Evolutionary conservation across 35 echinoderm and acorn worm species (phyloP).

Genomic region (Stichopus chloronotus): DNA sequence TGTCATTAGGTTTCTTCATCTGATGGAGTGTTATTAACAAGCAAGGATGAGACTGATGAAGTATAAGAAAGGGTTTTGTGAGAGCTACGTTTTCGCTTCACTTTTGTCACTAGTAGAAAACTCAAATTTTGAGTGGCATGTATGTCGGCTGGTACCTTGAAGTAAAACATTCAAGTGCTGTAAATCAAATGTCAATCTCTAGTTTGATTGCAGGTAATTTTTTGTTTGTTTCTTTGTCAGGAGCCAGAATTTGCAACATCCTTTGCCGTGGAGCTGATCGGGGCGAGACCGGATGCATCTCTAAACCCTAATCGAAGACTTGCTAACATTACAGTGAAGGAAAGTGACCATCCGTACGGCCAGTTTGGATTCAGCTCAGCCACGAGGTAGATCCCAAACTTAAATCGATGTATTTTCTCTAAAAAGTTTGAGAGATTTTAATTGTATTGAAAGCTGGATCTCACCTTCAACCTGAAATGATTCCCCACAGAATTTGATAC

Average conservation of each 20-base stretch:
- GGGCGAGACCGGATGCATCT: constrained; percentile 75
- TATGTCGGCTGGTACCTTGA: not conserved
- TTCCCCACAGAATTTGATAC: too few relatives aligned
- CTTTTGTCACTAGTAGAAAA: not conserved
- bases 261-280: constrained; percentile 78
- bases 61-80: not conserved
- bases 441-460: too few relatives aligned
- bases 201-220: not conserved
- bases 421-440: too few relatives aligned
- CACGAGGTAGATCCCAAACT: constrained; percentile 61
- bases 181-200: not conserved
- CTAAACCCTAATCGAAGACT: constrained; percentile 46
- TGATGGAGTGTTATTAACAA: too few relatives aligned
- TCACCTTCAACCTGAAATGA: too few relatives aligned
- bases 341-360: constrained; percentile 95
- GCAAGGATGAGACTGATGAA: too few relatives aligned
- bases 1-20: too few relatives aligned
- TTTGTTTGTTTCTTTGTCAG: constrained; percentile 33
- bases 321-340: constrained; percentile 88
- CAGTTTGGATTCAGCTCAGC: constrained; percentile 69
- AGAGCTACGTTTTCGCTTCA: not conserved
- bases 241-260: constrained; percentile 90
- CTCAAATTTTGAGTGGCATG: not conserved
- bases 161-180: not conserved
- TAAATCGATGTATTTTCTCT: too few relatives aligned